Percentiles rank a stretch among this genome's conserved stretches.
These are phyloP conservation scores for Heterotilapia buettikoferi DNA, from an alignment of 2,113 vertebrate genomes.

Conservation along the genomic window DNA sequence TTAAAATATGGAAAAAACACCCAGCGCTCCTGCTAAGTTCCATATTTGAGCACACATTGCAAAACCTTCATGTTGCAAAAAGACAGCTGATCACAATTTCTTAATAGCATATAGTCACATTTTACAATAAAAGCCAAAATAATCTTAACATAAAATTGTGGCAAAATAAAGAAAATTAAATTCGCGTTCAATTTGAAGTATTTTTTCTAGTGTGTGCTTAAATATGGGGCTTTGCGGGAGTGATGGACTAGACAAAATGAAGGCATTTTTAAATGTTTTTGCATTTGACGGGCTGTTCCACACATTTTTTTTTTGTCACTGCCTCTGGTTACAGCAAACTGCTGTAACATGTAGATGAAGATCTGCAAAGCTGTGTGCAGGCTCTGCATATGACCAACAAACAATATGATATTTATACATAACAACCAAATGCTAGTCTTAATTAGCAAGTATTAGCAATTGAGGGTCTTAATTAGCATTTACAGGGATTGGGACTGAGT, in stretches of 20 bases:
- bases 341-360: neutral
- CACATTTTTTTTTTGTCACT: neutral
- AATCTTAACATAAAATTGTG: neutral
- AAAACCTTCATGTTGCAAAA: neutral
- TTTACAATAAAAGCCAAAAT: neutral
- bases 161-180: neutral
- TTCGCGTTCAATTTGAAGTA: accelerated
- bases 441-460: neutral
- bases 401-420: neutral
- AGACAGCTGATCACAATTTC: neutral
- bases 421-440: neutral
- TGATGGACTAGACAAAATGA: neutral
- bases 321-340: neutral
- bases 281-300: neutral
- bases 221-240: neutral
- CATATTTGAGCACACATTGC: neutral
- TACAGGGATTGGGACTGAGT: neutral
- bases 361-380: neutral
- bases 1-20: neutral
- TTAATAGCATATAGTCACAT: neutral
- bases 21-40: neutral
- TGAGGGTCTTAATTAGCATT: accelerated
- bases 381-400: neutral
- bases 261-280: neutral
- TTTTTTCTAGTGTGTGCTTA: neutral